Conservation (phyloP, 1,140 invertebrate genomes). For the Drosophila hydei region DNA sequence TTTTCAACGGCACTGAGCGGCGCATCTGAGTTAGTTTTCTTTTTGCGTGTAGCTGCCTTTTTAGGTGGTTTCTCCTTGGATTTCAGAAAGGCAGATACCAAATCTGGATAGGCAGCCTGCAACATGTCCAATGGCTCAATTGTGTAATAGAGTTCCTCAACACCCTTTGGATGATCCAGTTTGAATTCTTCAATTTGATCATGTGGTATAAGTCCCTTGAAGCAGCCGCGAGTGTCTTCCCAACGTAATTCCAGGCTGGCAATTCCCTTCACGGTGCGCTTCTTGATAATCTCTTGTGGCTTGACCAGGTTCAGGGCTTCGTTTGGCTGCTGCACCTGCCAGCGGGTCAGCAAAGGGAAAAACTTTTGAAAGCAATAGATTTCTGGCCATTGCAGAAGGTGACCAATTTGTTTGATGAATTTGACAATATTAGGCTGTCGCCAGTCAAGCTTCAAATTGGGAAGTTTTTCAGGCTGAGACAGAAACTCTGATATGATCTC, state of each 20-base stretch:
- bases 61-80: conserved; percentile 84
- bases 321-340: conserved; percentile 84
- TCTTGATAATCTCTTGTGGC: conserved; percentile 86
- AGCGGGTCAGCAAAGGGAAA: conserved; percentile 90
- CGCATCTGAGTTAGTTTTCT: conserved; percentile 83
- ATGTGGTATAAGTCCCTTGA: conserved; percentile 86
- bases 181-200: conserved; percentile 84
- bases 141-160: conserved; percentile 85
- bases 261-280: conserved; percentile 78
- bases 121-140: conserved; percentile 89
- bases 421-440: conserved; percentile 88
- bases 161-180: conserved; percentile 83
- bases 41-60: conserved; percentile 83
- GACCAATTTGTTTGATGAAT: conserved; percentile 89
- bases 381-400: conserved; percentile 89
- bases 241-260: conserved; percentile 90
- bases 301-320: conserved; percentile 41
- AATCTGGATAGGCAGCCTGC: conserved; percentile 87
- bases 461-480: conserved; percentile 84
- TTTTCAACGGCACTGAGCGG: conserved; percentile 68
- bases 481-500: conserved; percentile 91
- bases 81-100: conserved; percentile 87
- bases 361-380: conserved; percentile 91
- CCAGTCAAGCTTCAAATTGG: conserved; percentile 86
- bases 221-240: conserved; percentile 85